Percentiles rank a stretch among this genome's conserved stretches.
Conservation (phyloP, 2,797 vertebrate genomes). For the Euthynnus affinis region DNA sequence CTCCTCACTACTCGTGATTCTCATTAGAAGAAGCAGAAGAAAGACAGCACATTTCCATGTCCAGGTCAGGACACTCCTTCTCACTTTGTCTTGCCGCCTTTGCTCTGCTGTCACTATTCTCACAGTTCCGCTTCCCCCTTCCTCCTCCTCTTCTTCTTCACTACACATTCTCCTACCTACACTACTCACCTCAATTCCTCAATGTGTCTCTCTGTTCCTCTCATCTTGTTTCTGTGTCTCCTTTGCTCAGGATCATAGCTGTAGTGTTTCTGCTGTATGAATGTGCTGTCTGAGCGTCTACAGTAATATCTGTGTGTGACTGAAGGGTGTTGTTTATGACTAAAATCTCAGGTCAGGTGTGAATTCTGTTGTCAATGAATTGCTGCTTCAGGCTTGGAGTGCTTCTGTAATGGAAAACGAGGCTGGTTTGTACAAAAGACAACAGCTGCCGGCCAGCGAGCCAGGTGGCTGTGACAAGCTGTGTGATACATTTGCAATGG, state of each 20-base stretch:
- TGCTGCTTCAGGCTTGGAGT: slow-evolving; percentile 48
- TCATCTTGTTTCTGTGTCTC: background rate
- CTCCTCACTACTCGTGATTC: slow-evolving; percentile 6
- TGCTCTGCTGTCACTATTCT: slow-evolving; percentile 20
- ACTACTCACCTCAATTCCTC: background rate
- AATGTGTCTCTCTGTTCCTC: background rate
- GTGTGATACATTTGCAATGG: slow-evolving; percentile 14
- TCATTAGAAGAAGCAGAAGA: slow-evolving; percentile 25
- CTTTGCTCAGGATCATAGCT: background rate
- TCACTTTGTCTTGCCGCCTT: background rate
- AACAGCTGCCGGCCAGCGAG: slow-evolving; percentile 34
- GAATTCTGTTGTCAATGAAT: slow-evolving; percentile 18
- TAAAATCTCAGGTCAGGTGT: slow-evolving; percentile 13
- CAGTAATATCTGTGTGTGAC: background rate
- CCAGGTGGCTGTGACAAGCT: slow-evolving; percentile 46
- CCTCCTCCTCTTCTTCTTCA: slow-evolving; percentile 10
- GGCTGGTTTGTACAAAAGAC: slow-evolving; percentile 28
- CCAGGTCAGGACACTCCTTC: background rate
- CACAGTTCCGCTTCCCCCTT: background rate
- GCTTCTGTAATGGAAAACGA: slow-evolving; percentile 30
- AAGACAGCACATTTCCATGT: background rate
- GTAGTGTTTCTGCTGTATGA: background rate
- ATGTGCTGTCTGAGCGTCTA: background rate
- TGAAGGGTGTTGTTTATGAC: background rate
- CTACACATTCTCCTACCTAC: background rate